Evolutionary conservation across 2,888 invertebrate genomes (phyloP).

Genomic region (Oeneis ivallda): DNA sequence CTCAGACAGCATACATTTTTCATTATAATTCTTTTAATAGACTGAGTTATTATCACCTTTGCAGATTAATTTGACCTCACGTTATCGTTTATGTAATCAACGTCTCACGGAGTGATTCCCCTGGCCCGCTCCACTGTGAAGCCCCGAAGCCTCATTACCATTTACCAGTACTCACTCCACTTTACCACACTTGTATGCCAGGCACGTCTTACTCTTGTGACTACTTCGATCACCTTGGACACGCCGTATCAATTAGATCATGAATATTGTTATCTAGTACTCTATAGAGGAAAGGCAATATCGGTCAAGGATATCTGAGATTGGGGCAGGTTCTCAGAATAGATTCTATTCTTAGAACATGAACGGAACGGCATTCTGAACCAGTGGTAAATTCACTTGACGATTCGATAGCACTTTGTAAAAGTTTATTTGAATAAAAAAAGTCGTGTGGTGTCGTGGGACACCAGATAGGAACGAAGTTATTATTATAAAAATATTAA

Average conservation of each 20-base stretch:
- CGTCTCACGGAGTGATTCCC: conserved; percentile 3
- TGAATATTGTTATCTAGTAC: conserved; percentile 9
- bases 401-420: no score
- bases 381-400: no score
- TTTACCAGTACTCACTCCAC: no score
- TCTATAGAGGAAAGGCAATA: conserved; percentile 11
- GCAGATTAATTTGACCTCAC: background rate
- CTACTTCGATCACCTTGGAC: conserved; percentile 12
- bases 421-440: no score
- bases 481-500: no score
- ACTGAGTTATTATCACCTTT: conserved; percentile 1
- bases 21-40: background rate
- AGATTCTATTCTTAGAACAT: conserved; percentile 16
- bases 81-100: conserved; percentile 3
- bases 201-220: conserved; percentile 7
- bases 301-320: conserved; percentile 18
- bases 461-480: no score
- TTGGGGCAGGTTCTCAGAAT: no score
- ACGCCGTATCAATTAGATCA: conserved; percentile 19
- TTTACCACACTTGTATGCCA: conserved; percentile 6
- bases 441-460: no score
- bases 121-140: background rate
- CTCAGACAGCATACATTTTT: background rate
- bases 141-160: background rate
- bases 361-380: no score